phyloP scores from a whole-genome alignment of 2,113 vertebrate genomes.

The Erythrocercus mccallii region DNA sequence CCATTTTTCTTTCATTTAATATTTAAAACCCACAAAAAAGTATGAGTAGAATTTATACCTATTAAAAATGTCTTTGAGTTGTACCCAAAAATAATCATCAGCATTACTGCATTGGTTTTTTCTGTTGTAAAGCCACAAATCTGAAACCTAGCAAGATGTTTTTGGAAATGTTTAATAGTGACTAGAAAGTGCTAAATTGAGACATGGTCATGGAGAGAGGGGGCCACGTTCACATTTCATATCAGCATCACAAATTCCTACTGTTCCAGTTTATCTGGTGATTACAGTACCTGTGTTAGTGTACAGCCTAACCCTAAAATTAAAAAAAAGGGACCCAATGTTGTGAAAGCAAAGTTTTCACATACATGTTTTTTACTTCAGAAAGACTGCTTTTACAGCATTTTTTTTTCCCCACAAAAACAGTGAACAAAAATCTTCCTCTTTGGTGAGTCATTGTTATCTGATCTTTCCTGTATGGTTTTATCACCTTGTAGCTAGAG shows the following conservation, averaged over 20 bases:
- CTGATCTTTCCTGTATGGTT: neutral
- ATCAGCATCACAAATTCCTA: neutral
- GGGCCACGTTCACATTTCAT: neutral
- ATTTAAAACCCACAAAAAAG: neutral
- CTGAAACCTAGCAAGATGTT: neutral
- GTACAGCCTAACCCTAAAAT: neutral
- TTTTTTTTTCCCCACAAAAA: neutral
- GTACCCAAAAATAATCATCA: neutral
- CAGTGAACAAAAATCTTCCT: neutral
- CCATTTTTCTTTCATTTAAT: neutral
- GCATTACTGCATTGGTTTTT: neutral
- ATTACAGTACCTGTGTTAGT: neutral
- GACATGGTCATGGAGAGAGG: rapidly evolving
- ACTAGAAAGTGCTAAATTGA: neutral
- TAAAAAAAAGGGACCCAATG: neutral
- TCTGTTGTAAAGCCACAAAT: neutral
- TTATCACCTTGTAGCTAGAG: neutral
- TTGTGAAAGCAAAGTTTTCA: neutral
- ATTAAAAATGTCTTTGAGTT: neutral
- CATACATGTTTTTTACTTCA: neutral
- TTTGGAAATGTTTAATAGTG: neutral
- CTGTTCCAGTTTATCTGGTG: neutral
- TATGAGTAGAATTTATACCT: neutral
- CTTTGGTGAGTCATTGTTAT: neutral
- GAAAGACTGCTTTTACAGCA: neutral